Conservation (phyloP, 1,140 invertebrate genomes). For the Plutomurus gul region DNA sequence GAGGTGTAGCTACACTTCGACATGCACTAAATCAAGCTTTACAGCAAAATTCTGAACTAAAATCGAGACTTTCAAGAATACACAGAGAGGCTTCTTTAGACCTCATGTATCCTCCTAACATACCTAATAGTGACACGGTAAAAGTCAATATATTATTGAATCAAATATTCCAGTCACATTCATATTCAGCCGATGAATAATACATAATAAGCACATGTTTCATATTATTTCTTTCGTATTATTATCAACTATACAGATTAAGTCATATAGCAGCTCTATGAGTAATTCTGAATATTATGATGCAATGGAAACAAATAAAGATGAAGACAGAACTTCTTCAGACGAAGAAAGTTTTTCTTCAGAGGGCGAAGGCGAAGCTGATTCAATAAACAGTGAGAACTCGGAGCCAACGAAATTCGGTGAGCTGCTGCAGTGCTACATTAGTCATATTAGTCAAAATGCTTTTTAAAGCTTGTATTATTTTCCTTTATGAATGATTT, state of each 20-base stretch:
- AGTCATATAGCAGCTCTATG: slow-evolving; percentile 74
- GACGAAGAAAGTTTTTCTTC: slow-evolving; percentile 63
- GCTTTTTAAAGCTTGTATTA: not conserved
- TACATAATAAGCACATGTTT: not conserved
- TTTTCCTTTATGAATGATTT: not conserved
- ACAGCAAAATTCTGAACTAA: slow-evolving; percentile 74
- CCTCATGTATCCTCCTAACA: slow-evolving; percentile 50
- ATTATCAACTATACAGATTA: slow-evolving; percentile 42
- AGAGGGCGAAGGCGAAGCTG: slow-evolving; percentile 56
- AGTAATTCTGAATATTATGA: slow-evolving; percentile 84
- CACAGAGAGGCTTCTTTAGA: slow-evolving; percentile 61
- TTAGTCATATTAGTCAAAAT: not conserved
- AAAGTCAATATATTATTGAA: not conserved
- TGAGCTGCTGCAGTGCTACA: not conserved
- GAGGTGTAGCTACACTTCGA: slow-evolving; percentile 60
- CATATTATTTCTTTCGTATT: no score
- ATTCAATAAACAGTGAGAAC: slow-evolving; percentile 51
- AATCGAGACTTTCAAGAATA: slow-evolving; percentile 68
- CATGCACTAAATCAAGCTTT: slow-evolving; percentile 68
- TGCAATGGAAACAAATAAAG: slow-evolving; percentile 68
- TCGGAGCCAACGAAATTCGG: slow-evolving; percentile 52
- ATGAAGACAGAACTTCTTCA: slow-evolving; percentile 67
- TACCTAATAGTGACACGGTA: slow-evolving; percentile 54
- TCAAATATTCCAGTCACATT: not conserved
- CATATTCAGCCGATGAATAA: not conserved